phyloP scores from a whole-genome alignment of 1,140 invertebrate species.

The Pararge aegeria region DNA sequence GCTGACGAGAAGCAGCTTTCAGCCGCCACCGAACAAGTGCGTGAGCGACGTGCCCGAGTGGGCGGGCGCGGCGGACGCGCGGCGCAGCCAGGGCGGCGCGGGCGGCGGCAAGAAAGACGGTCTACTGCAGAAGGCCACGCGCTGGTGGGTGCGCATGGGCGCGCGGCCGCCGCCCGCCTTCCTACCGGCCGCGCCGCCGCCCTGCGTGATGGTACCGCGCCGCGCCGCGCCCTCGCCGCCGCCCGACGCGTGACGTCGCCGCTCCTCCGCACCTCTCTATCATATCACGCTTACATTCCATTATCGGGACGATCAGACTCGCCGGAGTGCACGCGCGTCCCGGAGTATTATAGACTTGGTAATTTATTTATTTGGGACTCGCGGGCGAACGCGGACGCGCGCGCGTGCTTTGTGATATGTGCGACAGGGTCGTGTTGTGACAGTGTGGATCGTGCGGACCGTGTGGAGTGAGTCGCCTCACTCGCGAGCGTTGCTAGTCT shows the following conservation, averaged over 20 bases:
- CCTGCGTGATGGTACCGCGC: conserved; percentile 72
- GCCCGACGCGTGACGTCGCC: conserved; percentile 57
- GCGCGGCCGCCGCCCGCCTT: conserved; percentile 52
- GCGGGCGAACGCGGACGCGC: conserved; percentile 37
- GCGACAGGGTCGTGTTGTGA: conserved; percentile 44
- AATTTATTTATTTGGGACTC: conserved; percentile 74
- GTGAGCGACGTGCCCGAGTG: conserved; percentile 79
- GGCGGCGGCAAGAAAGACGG: conserved; percentile 68
- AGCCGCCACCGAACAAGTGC: conserved; percentile 79
- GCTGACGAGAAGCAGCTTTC: conserved; percentile 77
- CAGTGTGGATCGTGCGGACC: conserved; percentile 37
- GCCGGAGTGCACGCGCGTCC: conserved; percentile 56
- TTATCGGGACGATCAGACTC: conserved; percentile 67
- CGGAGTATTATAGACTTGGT: conserved; percentile 76
- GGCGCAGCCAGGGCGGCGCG: conserved; percentile 39
- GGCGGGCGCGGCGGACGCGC: conserved; percentile 51
- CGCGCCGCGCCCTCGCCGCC: conserved; percentile 57
- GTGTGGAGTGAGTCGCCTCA: conserved; percentile 32
- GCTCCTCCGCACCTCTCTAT: conserved; percentile 43
- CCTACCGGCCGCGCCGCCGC: conserved; percentile 49
- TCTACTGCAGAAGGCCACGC: conserved; percentile 72
- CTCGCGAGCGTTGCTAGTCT: conserved; percentile 46
- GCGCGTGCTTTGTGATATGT: conserved; percentile 49
- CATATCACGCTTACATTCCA: conserved; percentile 76
- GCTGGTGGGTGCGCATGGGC: conserved; percentile 70